phyloP scores from a whole-genome alignment of 2,888 invertebrate species.

The Chirona hameri region DNA sequence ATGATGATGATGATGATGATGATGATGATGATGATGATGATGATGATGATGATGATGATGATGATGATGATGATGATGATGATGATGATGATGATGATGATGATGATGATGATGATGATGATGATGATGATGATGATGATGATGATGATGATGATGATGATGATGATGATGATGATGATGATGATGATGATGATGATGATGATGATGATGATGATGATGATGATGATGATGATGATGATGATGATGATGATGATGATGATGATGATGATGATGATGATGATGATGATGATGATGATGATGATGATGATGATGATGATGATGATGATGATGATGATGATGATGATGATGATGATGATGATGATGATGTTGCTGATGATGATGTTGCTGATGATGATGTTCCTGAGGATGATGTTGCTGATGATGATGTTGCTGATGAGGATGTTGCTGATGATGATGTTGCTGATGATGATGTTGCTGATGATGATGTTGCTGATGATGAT shows the following conservation, averaged over 20 bases:
- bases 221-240: conserved; percentile 22
- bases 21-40: conserved; percentile 22
- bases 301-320: too few relatives aligned
- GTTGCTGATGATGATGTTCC: too few relatives aligned
- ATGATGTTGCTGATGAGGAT: too few relatives aligned
- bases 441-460: too few relatives aligned
- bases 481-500: too few relatives aligned
- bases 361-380: too few relatives aligned
- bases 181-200: conserved; percentile 22
- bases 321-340: too few relatives aligned
- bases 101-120: conserved; percentile 22
- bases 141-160: too few relatives aligned
- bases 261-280: conserved; percentile 22
- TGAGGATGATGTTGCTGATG: too few relatives aligned
- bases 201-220: conserved; percentile 22
- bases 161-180: conserved; percentile 22
- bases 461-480: too few relatives aligned
- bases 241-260: conserved; percentile 22
- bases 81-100: conserved; percentile 22
- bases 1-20: conserved; percentile 22
- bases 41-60: conserved; percentile 22
- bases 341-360: too few relatives aligned
- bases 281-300: too few relatives aligned
- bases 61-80: conserved; percentile 22
- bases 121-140: conserved; percentile 22